phyloP scores from a whole-genome alignment of 2,797 vertebrate species.

The Vespertilio murinus region DNA sequence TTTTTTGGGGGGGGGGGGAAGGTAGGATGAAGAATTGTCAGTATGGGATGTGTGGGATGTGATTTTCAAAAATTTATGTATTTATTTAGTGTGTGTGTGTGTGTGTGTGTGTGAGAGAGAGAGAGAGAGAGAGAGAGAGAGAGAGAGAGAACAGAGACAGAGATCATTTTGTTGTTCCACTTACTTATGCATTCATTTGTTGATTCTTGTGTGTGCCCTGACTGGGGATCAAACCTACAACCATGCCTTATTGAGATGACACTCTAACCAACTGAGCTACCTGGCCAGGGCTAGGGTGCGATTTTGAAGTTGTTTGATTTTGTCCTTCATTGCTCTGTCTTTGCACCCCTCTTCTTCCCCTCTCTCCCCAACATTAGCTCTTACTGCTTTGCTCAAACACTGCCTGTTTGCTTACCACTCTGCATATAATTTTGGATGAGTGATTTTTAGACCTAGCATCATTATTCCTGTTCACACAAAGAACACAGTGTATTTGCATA shows the following conservation, averaged over 20 bases:
- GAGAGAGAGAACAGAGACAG: neutral
- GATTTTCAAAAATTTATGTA: neutral
- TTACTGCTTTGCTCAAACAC: neutral
- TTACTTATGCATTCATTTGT: neutral
- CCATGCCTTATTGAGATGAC: neutral
- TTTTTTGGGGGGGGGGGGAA: no score
- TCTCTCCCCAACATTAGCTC: neutral
- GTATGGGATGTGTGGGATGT: neutral
- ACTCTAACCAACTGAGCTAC: neutral
- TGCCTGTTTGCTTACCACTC: conserved; percentile 64
- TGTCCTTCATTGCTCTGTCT: neutral
- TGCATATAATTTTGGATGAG: conserved; percentile 74
- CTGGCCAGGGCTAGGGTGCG: neutral
- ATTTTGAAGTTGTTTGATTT: neutral
- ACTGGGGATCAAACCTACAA: neutral
- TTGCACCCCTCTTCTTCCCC: neutral
- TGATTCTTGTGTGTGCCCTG: neutral
- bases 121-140: neutral
- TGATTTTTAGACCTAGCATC: conserved; percentile 63
- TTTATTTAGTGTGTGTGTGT: no score
- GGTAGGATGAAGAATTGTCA: neutral
- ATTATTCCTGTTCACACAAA: conserved; percentile 60
- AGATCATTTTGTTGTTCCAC: neutral
- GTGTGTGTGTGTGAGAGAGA: no score
- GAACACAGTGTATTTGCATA: conserved; percentile 58